Base-by-base conservation (phyloP, 2,797 vertebrate genomes). In the Intellagama lesueurii region DNA sequence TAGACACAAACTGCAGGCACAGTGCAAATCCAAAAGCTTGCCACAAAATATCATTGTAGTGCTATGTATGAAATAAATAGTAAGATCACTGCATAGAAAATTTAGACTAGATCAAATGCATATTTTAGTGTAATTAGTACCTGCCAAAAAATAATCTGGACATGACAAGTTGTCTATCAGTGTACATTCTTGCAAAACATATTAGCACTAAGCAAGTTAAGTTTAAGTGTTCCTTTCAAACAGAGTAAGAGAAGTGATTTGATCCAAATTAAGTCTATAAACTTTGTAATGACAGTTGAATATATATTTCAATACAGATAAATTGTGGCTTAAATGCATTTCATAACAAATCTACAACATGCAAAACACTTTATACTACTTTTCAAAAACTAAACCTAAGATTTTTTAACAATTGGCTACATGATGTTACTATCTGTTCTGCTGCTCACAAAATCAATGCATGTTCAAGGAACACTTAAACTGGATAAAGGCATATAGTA, bases 381-480 rank as follows among this genome's bases (percentile, higher is more conserved):
- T 32, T 56, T 69, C 77, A 87, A n/a, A 86, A 83, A 60, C 35
- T 24, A 87, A 69, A 11, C 19, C 16, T 19, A 76, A 1, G 26
- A 28, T 64, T 40, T 82, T 89, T 64, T 22, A 22, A 35, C 30
- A 64, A 28, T 40, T 9, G 3, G 14, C 49, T 70, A 35, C 82
- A 93, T 81, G 90, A 85, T 77, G 89, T 93, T 92, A 95, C 82
- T 81, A 92, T 94, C 83, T 86, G 40, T 92, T 79, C 94, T 86
- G 88, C 19, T 22, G 0, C 88, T 93, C 73, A 85, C 80, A 52
- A 52, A 7, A 52, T 93, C 70, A 90, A 0, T 92, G 92, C 90
- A 96, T 94, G 89, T 88, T 95, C 96, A 96, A 97, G 92, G 91
- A 96, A 96, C 93, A 96, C 95, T 97, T 97, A 96, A 96, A 93